Percentiles rank a stretch among this genome's conserved stretches.
Conservation (phyloP, 2,797 vertebrate genomes). For the Eulemur coronatus region DNA sequence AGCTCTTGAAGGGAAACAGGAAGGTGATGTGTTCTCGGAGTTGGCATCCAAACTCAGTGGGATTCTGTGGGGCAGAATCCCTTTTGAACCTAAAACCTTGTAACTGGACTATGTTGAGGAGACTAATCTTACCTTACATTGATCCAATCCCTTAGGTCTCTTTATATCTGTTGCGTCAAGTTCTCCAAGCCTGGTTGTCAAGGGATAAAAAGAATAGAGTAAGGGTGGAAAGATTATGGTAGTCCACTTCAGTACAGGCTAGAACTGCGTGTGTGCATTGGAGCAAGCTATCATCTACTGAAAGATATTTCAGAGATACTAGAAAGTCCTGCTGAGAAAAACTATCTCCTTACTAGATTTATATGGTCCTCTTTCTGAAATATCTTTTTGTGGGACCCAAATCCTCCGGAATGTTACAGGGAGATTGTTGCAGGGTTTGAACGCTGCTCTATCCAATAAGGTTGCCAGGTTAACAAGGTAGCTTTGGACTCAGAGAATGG, state of each 20-base stretch:
- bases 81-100: background rate
- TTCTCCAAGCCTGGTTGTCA: conserved; percentile 15
- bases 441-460: background rate
- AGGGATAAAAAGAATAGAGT: background rate
- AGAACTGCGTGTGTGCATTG: background rate
- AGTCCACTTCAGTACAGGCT: background rate
- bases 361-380: background rate
- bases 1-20: background rate
- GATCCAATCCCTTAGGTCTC: background rate
- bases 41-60: background rate
- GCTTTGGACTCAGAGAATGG: background rate
- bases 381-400: background rate
- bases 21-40: background rate
- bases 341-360: background rate
- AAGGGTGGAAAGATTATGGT: background rate
- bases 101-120: background rate
- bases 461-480: background rate
- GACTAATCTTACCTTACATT: background rate
- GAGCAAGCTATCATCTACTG: background rate
- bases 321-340: background rate
- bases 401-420: background rate
- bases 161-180: background rate
- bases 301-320: background rate
- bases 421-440: background rate
- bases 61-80: background rate